Conservation (phyloP, 2,888 invertebrate species). For the Leptopterna dolabrata region DNA sequence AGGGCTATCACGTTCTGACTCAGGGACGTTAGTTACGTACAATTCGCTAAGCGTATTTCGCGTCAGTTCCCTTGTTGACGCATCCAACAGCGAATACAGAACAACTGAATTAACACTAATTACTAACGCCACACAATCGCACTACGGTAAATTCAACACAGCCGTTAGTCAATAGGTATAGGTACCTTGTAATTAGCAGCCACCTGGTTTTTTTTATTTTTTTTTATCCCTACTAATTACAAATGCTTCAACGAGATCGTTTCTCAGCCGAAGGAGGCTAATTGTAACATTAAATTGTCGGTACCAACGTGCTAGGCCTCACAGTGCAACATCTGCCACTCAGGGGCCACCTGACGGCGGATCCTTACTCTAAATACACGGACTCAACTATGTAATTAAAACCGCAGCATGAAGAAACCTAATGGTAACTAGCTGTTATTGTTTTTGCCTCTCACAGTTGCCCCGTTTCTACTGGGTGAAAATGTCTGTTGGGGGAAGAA, state of each 20-base stretch:
- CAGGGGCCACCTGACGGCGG: slow-evolving; percentile 12
- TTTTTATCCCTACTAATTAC: background rate
- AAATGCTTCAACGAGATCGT: slow-evolving; percentile 12
- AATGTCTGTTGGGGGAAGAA: no score
- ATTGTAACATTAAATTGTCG: slow-evolving; percentile 24
- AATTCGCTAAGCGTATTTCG: background rate
- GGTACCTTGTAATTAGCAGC: background rate
- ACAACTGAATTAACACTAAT: background rate
- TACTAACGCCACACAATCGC: background rate
- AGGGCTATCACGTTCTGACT: no score
- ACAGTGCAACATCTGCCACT: background rate
- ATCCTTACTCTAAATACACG: slow-evolving; percentile 27
- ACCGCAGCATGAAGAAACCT: background rate
- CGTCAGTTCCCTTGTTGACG: background rate
- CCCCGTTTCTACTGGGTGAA: background rate
- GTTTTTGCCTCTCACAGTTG: background rate
- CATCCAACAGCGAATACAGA: background rate
- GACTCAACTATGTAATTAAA: background rate
- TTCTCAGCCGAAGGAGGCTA: slow-evolving; percentile 17
- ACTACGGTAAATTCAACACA: background rate
- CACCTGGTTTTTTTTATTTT: background rate
- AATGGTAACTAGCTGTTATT: slow-evolving; percentile 3
- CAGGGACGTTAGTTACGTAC: no score
- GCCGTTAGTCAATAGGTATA: slow-evolving; percentile 5
- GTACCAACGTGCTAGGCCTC: slow-evolving; percentile 8